phyloP scores from a whole-genome alignment of 2,113 vertebrate genomes.

The Myocastor coypus region DNA sequence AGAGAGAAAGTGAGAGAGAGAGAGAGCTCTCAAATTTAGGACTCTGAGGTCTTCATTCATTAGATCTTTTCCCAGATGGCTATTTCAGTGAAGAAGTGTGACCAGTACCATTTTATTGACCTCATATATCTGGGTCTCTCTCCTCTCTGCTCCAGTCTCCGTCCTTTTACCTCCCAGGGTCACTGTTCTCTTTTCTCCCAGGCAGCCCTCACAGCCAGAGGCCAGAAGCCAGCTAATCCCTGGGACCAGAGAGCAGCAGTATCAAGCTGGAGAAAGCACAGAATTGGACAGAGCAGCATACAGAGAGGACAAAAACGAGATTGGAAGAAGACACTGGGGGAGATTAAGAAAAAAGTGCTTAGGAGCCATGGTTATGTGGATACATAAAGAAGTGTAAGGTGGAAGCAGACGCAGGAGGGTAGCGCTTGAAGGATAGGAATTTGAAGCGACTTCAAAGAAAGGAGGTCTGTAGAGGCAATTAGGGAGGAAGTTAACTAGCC shows the following conservation, averaged over 20 bases:
- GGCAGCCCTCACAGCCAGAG: background rate
- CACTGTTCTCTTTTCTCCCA: background rate
- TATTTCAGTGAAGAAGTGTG: background rate
- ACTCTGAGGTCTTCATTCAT: background rate
- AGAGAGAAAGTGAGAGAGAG: too few species aligned
- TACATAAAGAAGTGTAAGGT: background rate
- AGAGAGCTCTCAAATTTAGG: slow-evolving; percentile 10
- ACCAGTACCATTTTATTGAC: background rate
- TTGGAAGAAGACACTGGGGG: background rate
- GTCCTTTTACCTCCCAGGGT: background rate
- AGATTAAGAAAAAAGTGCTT: background rate
- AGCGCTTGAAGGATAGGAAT: background rate
- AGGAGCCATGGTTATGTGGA: background rate
- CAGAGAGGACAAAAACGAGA: background rate
- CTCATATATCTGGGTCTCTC: background rate
- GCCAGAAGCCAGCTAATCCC: background rate
- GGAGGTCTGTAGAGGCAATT: too few species aligned
- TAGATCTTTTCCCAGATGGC: background rate
- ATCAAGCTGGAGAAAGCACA: background rate
- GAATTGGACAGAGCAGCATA: background rate
- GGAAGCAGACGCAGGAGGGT: background rate
- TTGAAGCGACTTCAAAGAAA: background rate
- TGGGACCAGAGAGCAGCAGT: too few species aligned
- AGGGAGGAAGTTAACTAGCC: too few species aligned
- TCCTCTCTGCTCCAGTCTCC: background rate